Evolutionary conservation across 2,113 vertebrate genomes (phyloP).

Genomic region (Triplophysa dalaica): DNA sequence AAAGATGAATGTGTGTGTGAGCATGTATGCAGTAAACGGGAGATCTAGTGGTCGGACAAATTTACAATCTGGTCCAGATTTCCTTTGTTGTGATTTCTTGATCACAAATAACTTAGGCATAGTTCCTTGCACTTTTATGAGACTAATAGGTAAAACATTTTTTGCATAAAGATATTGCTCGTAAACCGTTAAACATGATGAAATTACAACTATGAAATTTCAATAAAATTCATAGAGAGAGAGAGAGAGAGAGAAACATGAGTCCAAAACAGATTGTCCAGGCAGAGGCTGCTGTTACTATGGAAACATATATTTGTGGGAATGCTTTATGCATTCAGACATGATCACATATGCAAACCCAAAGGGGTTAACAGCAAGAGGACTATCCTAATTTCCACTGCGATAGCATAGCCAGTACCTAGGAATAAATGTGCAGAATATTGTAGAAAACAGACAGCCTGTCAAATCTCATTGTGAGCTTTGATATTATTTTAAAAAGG

Average conservation of each 20-base stretch:
- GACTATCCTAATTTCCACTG: too few relatives aligned
- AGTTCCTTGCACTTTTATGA: too few relatives aligned
- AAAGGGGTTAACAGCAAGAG: neutral
- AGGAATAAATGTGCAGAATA: neutral
- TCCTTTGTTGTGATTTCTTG: too few relatives aligned
- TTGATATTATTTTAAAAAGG: neutral
- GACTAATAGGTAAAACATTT: too few relatives aligned
- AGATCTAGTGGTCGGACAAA: too few relatives aligned
- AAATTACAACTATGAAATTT: neutral
- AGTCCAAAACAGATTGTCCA: neutral
- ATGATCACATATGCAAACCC: neutral
- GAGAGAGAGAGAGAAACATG: neutral
- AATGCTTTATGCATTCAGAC: neutral
- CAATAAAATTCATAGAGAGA: neutral
- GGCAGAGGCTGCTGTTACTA: conserved; percentile 14
- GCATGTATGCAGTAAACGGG: too few relatives aligned
- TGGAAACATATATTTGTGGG: conserved; percentile 13
- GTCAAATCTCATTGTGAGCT: neutral
- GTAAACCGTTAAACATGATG: neutral
- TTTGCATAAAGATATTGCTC: too few relatives aligned
- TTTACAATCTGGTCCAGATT: too few relatives aligned
- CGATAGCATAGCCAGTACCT: neutral
- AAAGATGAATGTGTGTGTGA: too few relatives aligned
- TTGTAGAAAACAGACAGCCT: neutral
- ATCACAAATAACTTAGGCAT: too few relatives aligned